Evolutionary conservation across 2,888 invertebrate species (phyloP), one percentile per base, ranked within the genome.

Genomic region (Linyphia triangularis): DNA sequence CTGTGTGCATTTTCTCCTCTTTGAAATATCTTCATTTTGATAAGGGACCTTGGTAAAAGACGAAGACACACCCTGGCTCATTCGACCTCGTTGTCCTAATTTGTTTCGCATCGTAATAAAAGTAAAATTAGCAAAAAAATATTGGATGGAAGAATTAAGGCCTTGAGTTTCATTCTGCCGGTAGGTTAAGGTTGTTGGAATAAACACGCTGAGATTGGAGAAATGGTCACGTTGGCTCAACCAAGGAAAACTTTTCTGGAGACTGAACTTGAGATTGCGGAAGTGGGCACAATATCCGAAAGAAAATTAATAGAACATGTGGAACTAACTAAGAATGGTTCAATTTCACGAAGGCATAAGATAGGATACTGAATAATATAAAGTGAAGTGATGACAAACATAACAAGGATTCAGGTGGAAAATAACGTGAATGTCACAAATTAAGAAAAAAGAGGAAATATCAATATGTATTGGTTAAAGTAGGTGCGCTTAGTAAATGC

Each of bases 31-130:
- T 73, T 51, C 57, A 57, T 73, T 57, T 57, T n/a, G 40, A 6
- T 10, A 19, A 24, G 79, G 33, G 81, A 75, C 86, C 85, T 85
- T 85, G 85, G 63, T 57, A 28, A 43, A 82, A 24, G 84, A 70
- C 59, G 78, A 85, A 72, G 85, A 86, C 86, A 88, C 86, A 88
- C 86, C 86, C 86, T 69, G 72, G 28, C 51, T 70, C 65, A 65
- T 72, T 40, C 57, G 86, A 81, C 86, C 86, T 88, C 86, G 86
- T 88, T 88, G 86, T 81, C 81, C 81, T 69, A 88, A 88, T 88
- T 88, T 88, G 86, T 88, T 81, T 75, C 75, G 40, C 72, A 79
- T 81, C 82, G 43, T 69, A 59, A 81, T 79, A 86, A 86, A 85
- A 86, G 78, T 57, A 57, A 65, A 86, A 79, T 79, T 73, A 43